A percentile compares a stretch with the other conserved stretches of the same genome.
Evolutionary conservation across 2,888 invertebrate species (phyloP).

Genomic region (Cylloceria caligata): DNA sequence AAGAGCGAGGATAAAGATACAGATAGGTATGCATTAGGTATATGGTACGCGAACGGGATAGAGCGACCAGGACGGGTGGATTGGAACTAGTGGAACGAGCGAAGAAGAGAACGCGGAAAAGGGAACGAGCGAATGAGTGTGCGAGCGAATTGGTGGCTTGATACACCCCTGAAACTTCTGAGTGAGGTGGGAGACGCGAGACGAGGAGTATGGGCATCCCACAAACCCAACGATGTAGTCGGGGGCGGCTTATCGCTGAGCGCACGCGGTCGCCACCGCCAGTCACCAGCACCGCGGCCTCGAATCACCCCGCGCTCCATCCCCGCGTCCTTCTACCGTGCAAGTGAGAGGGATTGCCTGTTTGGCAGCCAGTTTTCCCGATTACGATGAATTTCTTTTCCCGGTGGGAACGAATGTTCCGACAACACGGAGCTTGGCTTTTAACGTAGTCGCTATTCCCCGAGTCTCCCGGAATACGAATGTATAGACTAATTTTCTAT

Average conservation of each 20-base stretch:
- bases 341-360: conserved; percentile 60
- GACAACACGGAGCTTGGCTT: conserved; percentile 49
- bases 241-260: conserved; percentile 81
- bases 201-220: conserved; percentile 30
- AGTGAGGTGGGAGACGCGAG: conserved; percentile 52
- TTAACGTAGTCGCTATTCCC: conserved; percentile 33
- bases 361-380: conserved; percentile 73
- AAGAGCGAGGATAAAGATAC: conserved; percentile 36
- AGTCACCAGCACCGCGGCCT: conserved; percentile 76
- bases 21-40: conserved; percentile 38
- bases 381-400: conserved; percentile 78
- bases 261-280: conserved; percentile 83
- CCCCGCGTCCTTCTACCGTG: conserved; percentile 35
- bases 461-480: neutral
- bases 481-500: neutral
- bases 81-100: conserved; percentile 1
- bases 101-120: conserved; percentile 43
- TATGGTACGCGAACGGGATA: conserved; percentile 35
- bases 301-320: conserved; percentile 69
- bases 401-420: conserved; percentile 58
- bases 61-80: conserved; percentile 41
- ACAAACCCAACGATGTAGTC: conserved; percentile 41
- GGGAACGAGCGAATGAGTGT: conserved; percentile 52
- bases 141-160: conserved; percentile 58
- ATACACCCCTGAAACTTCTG: conserved; percentile 68